Conservation (phyloP, 2,113 vertebrate genomes). For the Stigmatopora argus region DNA sequence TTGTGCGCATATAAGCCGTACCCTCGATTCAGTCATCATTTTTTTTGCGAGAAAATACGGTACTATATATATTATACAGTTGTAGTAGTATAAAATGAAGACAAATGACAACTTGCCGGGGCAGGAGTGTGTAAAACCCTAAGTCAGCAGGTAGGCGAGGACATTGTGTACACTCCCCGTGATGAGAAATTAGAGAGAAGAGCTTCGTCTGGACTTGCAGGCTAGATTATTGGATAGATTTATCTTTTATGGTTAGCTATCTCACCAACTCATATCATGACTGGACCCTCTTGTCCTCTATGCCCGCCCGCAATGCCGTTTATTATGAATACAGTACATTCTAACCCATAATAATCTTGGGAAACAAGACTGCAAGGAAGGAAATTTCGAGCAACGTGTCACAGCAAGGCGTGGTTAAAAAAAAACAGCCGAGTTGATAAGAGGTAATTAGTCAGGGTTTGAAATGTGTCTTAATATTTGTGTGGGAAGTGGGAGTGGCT, state of each 20-base stretch:
- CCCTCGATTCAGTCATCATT: too few species aligned
- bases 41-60: too few species aligned
- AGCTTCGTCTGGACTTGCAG: constrained; percentile 29
- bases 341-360: background rate
- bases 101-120: background rate
- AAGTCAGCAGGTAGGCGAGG: constrained; percentile 39
- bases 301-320: constrained; percentile 1
- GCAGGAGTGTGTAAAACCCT: constrained; percentile 29
- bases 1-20: too few species aligned
- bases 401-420: constrained; percentile 15
- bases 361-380: constrained; percentile 14
- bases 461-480: constrained; percentile 2
- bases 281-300: constrained; percentile 19
- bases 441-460: constrained; percentile 10
- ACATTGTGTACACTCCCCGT: constrained; percentile 28
- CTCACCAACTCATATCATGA: constrained; percentile 21
- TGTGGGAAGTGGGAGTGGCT: background rate
- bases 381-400: constrained; percentile 14
- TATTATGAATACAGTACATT: background rate
- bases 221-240: constrained; percentile 32
- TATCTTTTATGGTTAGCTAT: constrained; percentile 42
- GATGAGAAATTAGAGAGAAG: constrained; percentile 29
- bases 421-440: constrained; percentile 34
- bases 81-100: background rate
- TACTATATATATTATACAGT: background rate